Percentiles rank a stretch among this genome's conserved stretches.
Conservation (phyloP, 2,113 vertebrate species). For the Benitochromis conjunctus region DNA sequence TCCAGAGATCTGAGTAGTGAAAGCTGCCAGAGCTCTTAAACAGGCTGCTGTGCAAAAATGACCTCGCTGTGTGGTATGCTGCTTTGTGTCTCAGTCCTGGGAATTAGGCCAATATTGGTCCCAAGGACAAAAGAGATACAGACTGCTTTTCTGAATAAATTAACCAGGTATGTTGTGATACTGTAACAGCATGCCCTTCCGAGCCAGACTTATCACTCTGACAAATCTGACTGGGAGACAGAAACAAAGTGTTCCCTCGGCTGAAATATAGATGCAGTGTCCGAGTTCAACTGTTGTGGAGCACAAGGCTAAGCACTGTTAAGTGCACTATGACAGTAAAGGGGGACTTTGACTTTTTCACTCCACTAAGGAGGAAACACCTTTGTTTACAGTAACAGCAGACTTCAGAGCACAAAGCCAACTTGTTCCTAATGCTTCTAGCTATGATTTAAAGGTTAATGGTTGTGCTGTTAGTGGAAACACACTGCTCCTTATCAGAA, state of each 20-base stretch:
- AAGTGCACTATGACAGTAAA: background rate
- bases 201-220: background rate
- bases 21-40: background rate
- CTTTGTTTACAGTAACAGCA: conserved; percentile 8
- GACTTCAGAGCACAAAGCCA: background rate
- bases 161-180: background rate
- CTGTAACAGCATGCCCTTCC: background rate
- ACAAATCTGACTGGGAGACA: background rate
- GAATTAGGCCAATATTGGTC: background rate
- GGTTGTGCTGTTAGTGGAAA: background rate
- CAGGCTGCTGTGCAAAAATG: background rate
- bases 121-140: background rate
- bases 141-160: background rate
- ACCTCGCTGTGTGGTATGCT: background rate
- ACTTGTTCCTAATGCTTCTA: background rate
- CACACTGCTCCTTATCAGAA: background rate
- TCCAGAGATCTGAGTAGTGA: background rate
- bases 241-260: background rate
- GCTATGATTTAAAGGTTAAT: background rate
- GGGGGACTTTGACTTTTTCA: conserved; percentile 7
- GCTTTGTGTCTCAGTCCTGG: conserved; percentile 7
- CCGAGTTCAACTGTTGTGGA: background rate
- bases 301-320: background rate
- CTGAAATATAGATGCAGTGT: background rate
- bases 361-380: background rate